These are phyloP conservation scores for Ciconia boyciana DNA, from an alignment of 2,113 vertebrate genomes.

Conservation along the genomic window DNA sequence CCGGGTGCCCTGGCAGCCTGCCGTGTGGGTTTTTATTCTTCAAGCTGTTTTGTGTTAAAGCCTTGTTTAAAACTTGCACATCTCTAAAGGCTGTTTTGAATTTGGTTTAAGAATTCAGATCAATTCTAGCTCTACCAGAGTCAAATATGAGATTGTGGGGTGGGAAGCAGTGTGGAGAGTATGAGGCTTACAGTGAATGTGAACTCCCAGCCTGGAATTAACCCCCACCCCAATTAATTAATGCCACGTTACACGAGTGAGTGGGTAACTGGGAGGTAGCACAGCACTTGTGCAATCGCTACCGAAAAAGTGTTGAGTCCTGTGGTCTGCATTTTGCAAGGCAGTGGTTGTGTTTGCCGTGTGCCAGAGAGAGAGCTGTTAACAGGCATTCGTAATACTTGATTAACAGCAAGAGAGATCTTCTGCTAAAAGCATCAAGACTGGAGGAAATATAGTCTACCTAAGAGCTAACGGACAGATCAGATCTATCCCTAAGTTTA, in stretches of 20 bases:
- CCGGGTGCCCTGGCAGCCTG: accelerated
- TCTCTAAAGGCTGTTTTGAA: background rate
- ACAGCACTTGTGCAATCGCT: background rate
- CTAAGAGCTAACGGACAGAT: background rate
- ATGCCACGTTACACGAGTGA: accelerated
- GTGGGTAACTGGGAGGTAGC: too few species aligned
- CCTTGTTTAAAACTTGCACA: accelerated
- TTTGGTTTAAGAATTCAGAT: background rate
- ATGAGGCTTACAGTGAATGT: background rate
- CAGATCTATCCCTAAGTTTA: background rate
- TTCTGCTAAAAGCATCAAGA: background rate
- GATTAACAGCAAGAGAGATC: too few species aligned
- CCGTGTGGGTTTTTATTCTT: background rate
- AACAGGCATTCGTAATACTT: background rate
- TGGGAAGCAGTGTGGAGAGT: accelerated
- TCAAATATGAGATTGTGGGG: background rate
- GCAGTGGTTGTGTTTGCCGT: accelerated
- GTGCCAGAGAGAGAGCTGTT: background rate
- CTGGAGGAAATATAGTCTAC: background rate
- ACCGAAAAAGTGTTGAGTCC: background rate
- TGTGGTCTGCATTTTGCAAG: background rate
- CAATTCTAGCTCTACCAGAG: background rate
- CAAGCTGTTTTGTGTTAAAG: background rate
- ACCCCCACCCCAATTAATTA: background rate
- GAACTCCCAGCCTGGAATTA: background rate